Evolutionary conservation across 2,113 vertebrate species (phyloP).

Genomic region (Xenopus laevis): DNA sequence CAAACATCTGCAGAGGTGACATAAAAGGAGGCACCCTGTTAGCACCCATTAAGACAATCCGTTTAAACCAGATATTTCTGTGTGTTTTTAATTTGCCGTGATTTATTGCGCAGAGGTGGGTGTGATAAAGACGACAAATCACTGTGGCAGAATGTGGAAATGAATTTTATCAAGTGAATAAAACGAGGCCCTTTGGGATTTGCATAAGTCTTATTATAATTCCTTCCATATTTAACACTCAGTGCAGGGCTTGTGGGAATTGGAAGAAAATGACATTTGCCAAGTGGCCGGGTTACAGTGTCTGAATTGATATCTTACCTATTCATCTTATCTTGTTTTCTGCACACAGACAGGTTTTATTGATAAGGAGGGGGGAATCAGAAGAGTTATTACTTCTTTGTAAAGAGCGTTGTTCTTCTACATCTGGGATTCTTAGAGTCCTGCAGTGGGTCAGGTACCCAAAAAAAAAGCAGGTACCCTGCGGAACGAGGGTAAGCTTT

Average conservation of each 20-base stretch:
- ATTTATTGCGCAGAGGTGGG: constrained; percentile 60
- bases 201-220: constrained; percentile 50
- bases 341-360: neutral
- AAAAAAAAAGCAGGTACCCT: too few species aligned
- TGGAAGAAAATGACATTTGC: constrained; percentile 56
- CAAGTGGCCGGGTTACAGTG: constrained; percentile 50
- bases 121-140: constrained; percentile 60
- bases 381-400: too few species aligned
- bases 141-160: constrained; percentile 56
- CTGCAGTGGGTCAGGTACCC: too few species aligned
- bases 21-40: constrained; percentile 47
- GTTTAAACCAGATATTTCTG: constrained; percentile 51
- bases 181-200: constrained; percentile 46
- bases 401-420: too few species aligned
- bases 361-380: too few species aligned
- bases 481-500: too few species aligned
- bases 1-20: constrained; percentile 2
- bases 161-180: constrained; percentile 55
- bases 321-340: constrained; percentile 45
- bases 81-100: constrained; percentile 57
- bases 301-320: constrained; percentile 49
- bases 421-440: too few species aligned
- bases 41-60: constrained; percentile 47
- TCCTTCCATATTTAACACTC: constrained; percentile 50
- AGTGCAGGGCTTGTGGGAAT: constrained; percentile 50